Evolutionary conservation across 2,888 invertebrate genomes (phyloP), one percentile per base, ranked within the genome.

Genomic region (Glaucopsyche alexis): DNA sequence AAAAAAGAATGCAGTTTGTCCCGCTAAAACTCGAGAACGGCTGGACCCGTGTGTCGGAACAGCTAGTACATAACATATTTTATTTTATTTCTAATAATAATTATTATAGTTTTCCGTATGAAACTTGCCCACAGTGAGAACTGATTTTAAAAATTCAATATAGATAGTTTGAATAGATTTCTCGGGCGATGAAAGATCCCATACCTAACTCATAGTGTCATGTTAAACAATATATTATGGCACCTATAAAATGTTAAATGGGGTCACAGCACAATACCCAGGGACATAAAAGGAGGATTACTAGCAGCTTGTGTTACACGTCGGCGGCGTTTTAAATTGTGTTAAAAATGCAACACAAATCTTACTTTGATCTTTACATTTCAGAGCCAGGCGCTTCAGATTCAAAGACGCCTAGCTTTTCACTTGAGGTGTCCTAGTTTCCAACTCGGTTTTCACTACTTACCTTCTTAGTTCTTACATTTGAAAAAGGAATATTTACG

Each of bases 211-310:
- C 55, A 55, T 19, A 55, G 55, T 55, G 19, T 11, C 19, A 16
- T 55, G 42, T 47, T 47, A 47, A 47, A 13, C 60, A 60, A n/a
- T 67, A 45, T 16, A n/a, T 9, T 16, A n/a, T 9, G 40, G n/a
- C 5, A 67, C 16, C 45, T 45, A 67, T 60, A 60, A 60, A 47
- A 67, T 67, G 40, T 70, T 40, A 42, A 60, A 72, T 42, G 72
- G 64, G 60, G 72, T 72, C 55, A 72, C 60, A 60, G 42, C 72
- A 50, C 55, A 66, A 70, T 69, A 71, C 71, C 50, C 60, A 50
- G 47, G 38, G 64, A 65, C 71, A 71, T 73, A 71, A 71, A 60
- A 66, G 16, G 71, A 66, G 71, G 70, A 73, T 71, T 66, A 66
- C 38, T 29, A 50, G 49, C 65, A 40, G 49, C 65, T 42, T 65